Base-by-base conservation (phyloP, 2,113 vertebrate species). In the Pedetes capensis region DNA sequence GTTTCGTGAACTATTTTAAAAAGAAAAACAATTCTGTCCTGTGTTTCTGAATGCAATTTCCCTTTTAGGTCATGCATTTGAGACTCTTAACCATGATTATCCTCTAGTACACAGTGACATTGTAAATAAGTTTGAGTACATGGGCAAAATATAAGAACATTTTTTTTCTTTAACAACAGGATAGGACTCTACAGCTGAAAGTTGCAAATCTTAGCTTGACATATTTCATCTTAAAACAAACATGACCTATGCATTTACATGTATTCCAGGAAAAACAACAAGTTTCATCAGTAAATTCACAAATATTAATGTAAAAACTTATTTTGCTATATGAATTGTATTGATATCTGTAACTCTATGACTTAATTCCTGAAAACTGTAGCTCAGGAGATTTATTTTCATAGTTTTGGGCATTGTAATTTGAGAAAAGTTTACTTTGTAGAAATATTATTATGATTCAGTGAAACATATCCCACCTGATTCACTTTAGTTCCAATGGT, bases 221-320 rank as follows among this genome's bases (percentile, higher is more conserved):
- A 80, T 23, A 69, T 68, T 87, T 94, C 9, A 22, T 94, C 9
- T 93, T 37, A 89, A 85, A 84, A 87, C 32, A 80, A 83, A 66
- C 12, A 47, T n/a, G n/a, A 53, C 32, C 34, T 74, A 59, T 5
- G 20, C 12, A 69, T 61, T 49, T 20, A 6, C 3, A 22, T n/a
- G 68, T 4, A 32, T 59, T 89, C 37, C 22, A 78, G 44, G 7
- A 72, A 74, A 68, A 51, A 42, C 10, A 51, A 47, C 16, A 64
- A 57, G 37, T 55, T 79, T 49, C 20, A 53, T 79, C n/a, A 2
- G 44, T 18, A 53, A 80, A 18, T 55, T 71, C 8, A 89, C 66
- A 1, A 18, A 17, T 14, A 17, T n/a, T 39, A 74, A 66, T 91
- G 8, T 49, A 61, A 68, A 53, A 86, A 1, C 9, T 29, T 32